These are phyloP conservation scores for Micromesistius poutassou DNA, from an alignment of 2,797 vertebrate genomes.

Conservation along the genomic window DNA sequence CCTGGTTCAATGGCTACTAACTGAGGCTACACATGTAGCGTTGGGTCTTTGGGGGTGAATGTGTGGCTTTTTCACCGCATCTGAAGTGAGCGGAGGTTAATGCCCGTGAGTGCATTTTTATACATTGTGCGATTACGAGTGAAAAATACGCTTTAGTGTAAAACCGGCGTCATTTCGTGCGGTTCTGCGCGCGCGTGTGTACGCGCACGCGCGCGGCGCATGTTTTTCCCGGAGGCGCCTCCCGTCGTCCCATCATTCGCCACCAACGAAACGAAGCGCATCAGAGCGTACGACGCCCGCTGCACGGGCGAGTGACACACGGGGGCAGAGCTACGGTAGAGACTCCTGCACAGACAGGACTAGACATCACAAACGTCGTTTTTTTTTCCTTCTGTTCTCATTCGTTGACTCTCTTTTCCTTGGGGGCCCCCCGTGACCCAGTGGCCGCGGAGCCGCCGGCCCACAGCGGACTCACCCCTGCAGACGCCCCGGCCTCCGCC, in stretches of 20 bases:
- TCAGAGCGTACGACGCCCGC: neutral
- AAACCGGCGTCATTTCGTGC: constrained; percentile 33
- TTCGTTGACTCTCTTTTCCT: neutral
- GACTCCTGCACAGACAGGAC: too few species aligned
- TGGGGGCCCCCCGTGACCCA: neutral
- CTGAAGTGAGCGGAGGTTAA: constrained; percentile 6
- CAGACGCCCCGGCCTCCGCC: too few species aligned
- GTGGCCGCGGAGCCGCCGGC: neutral
- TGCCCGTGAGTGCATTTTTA: neutral
- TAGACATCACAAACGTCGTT: neutral
- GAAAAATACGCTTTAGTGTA: constrained; percentile 9
- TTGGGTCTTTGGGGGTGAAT: neutral
- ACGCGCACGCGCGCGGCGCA: neutral
- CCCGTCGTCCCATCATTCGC: too few species aligned
- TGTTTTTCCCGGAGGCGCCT: neutral
- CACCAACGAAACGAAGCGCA: neutral
- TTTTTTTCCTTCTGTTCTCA: too few species aligned
- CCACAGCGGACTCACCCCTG: neutral
- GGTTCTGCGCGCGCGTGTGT: neutral
- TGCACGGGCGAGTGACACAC: neutral
- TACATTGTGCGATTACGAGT: constrained; percentile 12
- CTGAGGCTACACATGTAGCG: neutral
- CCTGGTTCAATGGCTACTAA: neutral
- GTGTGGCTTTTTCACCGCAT: neutral
- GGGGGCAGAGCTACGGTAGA: too few species aligned